phyloP scores from a whole-genome alignment of 2,888 invertebrate species.

The Drosophila neotestacea region DNA sequence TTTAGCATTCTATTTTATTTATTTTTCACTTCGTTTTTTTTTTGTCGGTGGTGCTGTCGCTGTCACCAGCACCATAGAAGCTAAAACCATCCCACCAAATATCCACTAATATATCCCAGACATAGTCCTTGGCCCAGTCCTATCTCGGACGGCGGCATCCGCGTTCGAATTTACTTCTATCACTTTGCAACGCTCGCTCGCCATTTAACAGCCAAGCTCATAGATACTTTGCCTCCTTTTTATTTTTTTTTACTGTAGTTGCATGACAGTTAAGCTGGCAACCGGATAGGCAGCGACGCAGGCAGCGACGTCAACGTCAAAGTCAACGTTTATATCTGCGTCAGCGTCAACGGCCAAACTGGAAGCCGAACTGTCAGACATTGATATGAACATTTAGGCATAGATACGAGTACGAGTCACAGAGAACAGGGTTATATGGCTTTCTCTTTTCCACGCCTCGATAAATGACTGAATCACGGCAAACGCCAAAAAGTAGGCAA shows the following conservation, averaged over 20 bases:
- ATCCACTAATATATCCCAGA: conserved; percentile 37
- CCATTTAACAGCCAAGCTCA: conserved; percentile 62
- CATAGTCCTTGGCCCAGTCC: conserved; percentile 27
- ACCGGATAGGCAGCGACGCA: conserved; percentile 64
- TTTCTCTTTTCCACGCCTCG: neutral
- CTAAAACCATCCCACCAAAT: neutral
- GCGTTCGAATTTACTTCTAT: conserved; percentile 52
- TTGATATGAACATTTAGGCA: conserved; percentile 76
- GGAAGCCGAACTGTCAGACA: conserved; percentile 76
- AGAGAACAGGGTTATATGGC: conserved; percentile 34
- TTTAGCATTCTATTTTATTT: conserved; percentile 82
- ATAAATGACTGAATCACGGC: conserved; percentile 18
- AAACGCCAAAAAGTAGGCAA: conserved; percentile 22
- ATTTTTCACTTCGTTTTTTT: conserved; percentile 69
- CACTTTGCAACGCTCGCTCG: conserved; percentile 39
- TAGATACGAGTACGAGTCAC: conserved; percentile 57
- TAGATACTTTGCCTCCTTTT: conserved; percentile 63
- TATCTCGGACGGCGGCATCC: conserved; percentile 41
- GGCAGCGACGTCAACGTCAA: conserved; percentile 12
- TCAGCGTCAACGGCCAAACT: conserved; percentile 34
- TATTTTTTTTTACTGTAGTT: conserved; percentile 54
- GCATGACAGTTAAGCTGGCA: conserved; percentile 77
- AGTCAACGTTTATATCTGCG: conserved; percentile 18
- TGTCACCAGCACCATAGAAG: conserved; percentile 24
- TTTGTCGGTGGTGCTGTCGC: conserved; percentile 16